Evolutionary conservation across 2,797 vertebrate genomes (phyloP), one percentile per base, ranked within the genome.

Genomic region (Dipus sagitta): DNA sequence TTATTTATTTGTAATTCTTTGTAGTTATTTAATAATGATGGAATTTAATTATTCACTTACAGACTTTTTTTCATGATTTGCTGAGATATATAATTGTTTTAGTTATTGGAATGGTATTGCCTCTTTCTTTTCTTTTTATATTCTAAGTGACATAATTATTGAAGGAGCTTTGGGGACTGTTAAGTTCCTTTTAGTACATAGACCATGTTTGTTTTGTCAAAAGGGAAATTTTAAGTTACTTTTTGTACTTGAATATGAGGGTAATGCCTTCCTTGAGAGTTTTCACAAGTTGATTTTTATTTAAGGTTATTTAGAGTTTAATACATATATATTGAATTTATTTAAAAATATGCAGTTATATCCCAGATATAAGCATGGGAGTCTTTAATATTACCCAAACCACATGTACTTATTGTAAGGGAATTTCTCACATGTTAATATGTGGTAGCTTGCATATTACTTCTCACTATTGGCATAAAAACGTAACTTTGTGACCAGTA

Each of bases 361-460:
- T 91, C 62, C 90, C 93, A 47, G 64, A 21, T 90, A 62, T 20
- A 82, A 6, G 83, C 28, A 71, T 82, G 52, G 28, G 42, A 64
- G 47, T 85, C 12, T 47, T 90, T 96, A 94, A 78, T 94, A 74
- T 34, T 88, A 95, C 75, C 76, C 58, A 88, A 96, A 82, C 18
- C 28, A 90, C 28, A 54, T 34, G 72, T 92, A 71, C 71, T 92
- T 90, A 71, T 89, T 32, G 86, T 84, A 93, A 90, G 74, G 92
- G 1, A 54, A 79, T 72, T 82, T 93, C 9, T 28, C 93, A 15
- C 26, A 92, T 94, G 82, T 95, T 91, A 90, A 67, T 90, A 71
- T 84, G 52, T 76, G 78, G 67, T 95, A 83, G 62, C 14, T 85
- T 93, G 24, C 90, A 58, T 34, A 88, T 93, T 93, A 96, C 65